Conservation (phyloP, 2,113 vertebrate genomes). For the Gallinago undulata region DNA sequence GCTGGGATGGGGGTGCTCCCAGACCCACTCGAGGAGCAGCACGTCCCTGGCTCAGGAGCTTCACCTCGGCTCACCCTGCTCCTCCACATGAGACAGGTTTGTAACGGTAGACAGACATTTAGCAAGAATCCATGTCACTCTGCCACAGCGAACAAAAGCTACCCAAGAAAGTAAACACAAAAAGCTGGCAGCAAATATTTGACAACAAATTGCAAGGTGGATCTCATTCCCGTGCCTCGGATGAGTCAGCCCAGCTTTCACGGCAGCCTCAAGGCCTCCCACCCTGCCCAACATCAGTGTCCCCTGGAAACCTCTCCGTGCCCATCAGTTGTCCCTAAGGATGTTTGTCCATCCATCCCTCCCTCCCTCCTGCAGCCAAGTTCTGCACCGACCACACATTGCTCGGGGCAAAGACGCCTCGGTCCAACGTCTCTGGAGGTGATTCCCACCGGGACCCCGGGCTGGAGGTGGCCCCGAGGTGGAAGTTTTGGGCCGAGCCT, state of each 20-base stretch:
- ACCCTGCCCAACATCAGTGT: not conserved
- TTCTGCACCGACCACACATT: fast-evolving
- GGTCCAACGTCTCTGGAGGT: fast-evolving
- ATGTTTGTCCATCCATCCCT: no score
- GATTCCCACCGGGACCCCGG: fast-evolving
- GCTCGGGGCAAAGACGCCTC: not conserved
- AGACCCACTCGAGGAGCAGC: fast-evolving
- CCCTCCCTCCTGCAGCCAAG: not conserved
- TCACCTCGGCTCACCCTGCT: not conserved
- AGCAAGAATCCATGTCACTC: not conserved
- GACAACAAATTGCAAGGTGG: not conserved
- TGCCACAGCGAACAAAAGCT: not conserved
- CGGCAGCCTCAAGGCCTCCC: not conserved
- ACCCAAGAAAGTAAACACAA: not conserved
- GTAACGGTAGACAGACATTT: not conserved
- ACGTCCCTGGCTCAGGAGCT: not conserved
- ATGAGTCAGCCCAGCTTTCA: not conserved
- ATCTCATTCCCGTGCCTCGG: not conserved
- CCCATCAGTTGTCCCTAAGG: fast-evolving
- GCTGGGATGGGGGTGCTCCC: not conserved
- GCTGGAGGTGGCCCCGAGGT: fast-evolving
- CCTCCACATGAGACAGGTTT: not conserved
- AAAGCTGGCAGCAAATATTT: not conserved
- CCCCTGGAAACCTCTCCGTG: not conserved
- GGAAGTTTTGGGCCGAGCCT: not conserved